Base-by-base conservation (phyloP, 1,140 invertebrate genomes). In the Chlorops oryzae region DNA sequence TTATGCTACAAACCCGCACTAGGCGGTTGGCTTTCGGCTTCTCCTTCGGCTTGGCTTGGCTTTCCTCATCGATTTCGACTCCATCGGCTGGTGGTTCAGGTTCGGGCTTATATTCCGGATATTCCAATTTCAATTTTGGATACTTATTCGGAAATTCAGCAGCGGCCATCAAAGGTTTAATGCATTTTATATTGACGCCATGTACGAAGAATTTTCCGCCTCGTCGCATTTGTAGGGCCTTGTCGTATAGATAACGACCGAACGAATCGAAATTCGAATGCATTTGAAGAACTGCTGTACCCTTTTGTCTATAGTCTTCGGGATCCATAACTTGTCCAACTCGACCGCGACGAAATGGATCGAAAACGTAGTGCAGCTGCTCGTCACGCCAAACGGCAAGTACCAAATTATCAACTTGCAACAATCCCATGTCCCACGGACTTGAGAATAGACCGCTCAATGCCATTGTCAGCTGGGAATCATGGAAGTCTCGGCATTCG, bases 341-440 rank as follows among this genome's bases (percentile, higher is more conserved):
- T 10, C 57, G 59, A 35, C 62, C 67, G 7, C 67, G 50, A 17
- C 63, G 40, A 28, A 70, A 75, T 2, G 75, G 75, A 63, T 77
- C 76, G 28, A 77, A 77, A 10, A 64, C 68, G 43, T 73, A 77
- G 51, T 68, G 76, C 55, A 73, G 70, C 21, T 75, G 70, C 5
- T 63, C 51, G 50, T 77, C 74, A 0, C 70, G 63, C 75, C 75
- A 77, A 24, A 77, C 46, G 0, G 66, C 73, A 17, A 77, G 12
- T 10, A 65, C 61, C 0, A 54, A 69, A 35, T 65, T 70, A 17
- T 67, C 73, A 28, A 76, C 70, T 54, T 74, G 70, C 0, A 76
- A 53, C 15, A 77, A 50, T 0, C 61, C 74, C 15, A 68, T 62
- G 1, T 67, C 70, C 63, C 72, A 72, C 17, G 64, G 65, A 13